These are phyloP conservation scores for Ceratitis capitata DNA, from an alignment of 1,140 invertebrate species.

Conservation along the genomic window DNA sequence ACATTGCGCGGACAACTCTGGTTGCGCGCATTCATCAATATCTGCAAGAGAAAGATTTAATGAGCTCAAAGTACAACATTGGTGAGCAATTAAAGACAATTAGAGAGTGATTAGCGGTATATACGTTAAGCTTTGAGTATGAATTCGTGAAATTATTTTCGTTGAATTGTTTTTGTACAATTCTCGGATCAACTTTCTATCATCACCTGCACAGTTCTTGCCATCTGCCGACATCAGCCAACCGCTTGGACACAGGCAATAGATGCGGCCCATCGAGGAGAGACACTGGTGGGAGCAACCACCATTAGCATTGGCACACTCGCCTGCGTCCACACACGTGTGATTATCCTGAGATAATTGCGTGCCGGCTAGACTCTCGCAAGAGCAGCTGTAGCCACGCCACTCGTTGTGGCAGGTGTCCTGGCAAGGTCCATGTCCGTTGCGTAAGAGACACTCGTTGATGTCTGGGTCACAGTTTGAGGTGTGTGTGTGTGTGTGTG, in stretches of 20 bases:
- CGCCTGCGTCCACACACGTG: slow-evolving; percentile 72
- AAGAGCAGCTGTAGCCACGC: slow-evolving; percentile 73
- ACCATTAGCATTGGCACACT: slow-evolving; percentile 70
- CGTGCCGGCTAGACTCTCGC: slow-evolving; percentile 70
- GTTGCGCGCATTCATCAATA: slow-evolving; percentile 74
- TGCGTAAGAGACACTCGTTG: slow-evolving; percentile 72
- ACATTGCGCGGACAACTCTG: slow-evolving; percentile 69
- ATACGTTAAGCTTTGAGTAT: neutral
- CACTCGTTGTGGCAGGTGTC: slow-evolving; percentile 73
- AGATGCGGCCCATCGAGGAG: slow-evolving; percentile 70
- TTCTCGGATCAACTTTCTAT: slow-evolving; percentile 49
- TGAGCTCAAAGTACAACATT: neutral
- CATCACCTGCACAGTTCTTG: slow-evolving; percentile 67
- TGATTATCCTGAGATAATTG: slow-evolving; percentile 70
- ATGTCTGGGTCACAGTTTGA: slow-evolving; percentile 65
- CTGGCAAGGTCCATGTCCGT: slow-evolving; percentile 76
- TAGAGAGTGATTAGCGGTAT: neutral
- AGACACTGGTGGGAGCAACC: slow-evolving; percentile 72
- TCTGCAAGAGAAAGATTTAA: slow-evolving; percentile 65
- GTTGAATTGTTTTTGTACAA: neutral
- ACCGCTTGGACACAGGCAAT: slow-evolving; percentile 70
- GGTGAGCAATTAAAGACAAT: neutral
- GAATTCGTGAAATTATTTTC: neutral
- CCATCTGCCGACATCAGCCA: slow-evolving; percentile 66
- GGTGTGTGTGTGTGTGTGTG: neutral